Conservation (phyloP, 1,140 invertebrate species). For the Nasonia vitripennis region DNA sequence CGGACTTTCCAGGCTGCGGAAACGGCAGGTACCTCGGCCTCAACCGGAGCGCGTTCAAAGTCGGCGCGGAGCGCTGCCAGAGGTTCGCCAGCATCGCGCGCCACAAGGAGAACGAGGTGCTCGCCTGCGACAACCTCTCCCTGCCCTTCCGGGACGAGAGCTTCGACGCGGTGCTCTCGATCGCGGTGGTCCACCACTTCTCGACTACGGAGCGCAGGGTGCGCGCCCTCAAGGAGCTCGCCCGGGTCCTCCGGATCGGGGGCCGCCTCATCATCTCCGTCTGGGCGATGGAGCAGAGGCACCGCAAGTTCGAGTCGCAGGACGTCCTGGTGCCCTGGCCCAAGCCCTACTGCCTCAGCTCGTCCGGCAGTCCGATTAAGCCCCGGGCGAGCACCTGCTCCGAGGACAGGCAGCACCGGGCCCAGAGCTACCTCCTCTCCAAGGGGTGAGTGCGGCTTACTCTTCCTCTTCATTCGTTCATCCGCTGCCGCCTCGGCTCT, state of each 20-base stretch:
- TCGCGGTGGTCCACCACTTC: conserved; percentile 96
- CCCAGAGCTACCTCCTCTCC: conserved; percentile 57
- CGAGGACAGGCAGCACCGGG: conserved; percentile 55
- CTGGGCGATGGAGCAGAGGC: conserved; percentile 97
- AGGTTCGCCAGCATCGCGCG: conserved; percentile 86
- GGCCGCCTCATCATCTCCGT: conserved; percentile 95
- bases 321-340: conserved; percentile 98
- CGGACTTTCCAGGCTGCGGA: conserved; percentile 82
- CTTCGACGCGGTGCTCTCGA: conserved; percentile 95
- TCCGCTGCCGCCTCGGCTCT: too few species aligned
- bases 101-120: conserved; percentile 88
- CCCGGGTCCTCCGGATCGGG: conserved; percentile 91
- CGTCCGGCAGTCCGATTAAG: conserved; percentile 58
- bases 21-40: conserved; percentile 94
- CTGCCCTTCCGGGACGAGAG: conserved; percentile 94
- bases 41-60: conserved; percentile 88
- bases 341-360: conserved; percentile 69
- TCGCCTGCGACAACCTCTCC: conserved; percentile 91
- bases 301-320: conserved; percentile 91
- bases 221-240: conserved; percentile 89
- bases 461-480: too few species aligned
- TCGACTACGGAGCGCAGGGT: conserved; percentile 93
- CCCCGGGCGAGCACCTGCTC: conserved; percentile 56
- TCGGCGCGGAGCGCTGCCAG: conserved; percentile 91
- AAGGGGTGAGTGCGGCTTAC: conserved; percentile 56